Percentiles rank a stretch among this genome's conserved stretches.
These are phyloP conservation scores for Lepeophtheirus nordmannii DNA, from an alignment of 2,888 invertebrate species.

Conservation along the genomic window DNA sequence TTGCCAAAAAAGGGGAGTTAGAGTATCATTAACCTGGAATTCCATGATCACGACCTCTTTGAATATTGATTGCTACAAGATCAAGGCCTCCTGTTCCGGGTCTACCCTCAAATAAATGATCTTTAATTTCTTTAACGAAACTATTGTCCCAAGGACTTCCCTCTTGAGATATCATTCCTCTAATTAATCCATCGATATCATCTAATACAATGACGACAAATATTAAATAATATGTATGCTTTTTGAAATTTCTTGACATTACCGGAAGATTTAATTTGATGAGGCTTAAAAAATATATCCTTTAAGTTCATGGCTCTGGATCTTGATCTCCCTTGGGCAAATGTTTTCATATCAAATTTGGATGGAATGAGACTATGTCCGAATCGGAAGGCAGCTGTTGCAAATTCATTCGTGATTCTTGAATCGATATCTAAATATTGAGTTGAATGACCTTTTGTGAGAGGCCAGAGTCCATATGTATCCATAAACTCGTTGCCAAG, in stretches of 20 bases:
- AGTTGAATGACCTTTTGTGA: constrained; percentile 36
- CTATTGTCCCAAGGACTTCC: constrained; percentile 13
- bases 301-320: not conserved
- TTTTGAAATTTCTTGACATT: not conserved
- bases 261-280: constrained; percentile 5
- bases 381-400: constrained; percentile 41
- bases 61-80: constrained; percentile 41
- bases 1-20: not conserved
- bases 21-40: constrained; percentile 5
- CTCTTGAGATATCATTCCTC: constrained; percentile 17
- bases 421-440: constrained; percentile 41
- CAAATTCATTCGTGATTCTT: constrained; percentile 40
- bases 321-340: not conserved
- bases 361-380: constrained; percentile 40
- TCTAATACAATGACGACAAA: not conserved
- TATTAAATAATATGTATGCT: not conserved
- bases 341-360: not conserved
- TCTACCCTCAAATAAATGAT: constrained; percentile 17
- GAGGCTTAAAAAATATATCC: constrained; percentile 15
- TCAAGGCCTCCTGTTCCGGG: constrained; percentile 35
- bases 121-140: constrained; percentile 11
- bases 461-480: constrained; percentile 33
- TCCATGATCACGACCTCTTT: constrained; percentile 44
- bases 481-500: constrained; percentile 36
- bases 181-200: constrained; percentile 10